Evolutionary conservation across 23 tunicate genomes (phyloP), one percentile per base, ranked within the genome.

Genomic region (Corella eumyota): DNA sequence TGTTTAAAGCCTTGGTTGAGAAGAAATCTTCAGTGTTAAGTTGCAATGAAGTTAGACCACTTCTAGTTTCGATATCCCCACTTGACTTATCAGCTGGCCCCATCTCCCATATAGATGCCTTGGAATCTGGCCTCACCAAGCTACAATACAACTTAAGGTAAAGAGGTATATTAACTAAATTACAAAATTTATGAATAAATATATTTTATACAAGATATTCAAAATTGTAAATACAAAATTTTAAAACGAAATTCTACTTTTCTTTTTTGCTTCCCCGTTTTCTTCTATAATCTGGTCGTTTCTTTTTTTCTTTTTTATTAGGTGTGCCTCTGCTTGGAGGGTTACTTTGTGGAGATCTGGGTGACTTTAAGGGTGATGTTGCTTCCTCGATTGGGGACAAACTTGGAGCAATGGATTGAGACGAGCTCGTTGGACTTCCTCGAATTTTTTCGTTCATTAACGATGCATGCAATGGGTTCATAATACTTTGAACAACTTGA

Each of bases 341-440:
- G n/a, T n/a, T n/a, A n/a, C 28, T 48, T 29, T 66, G 23, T 66
- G 30, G 50, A 13, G 46, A 26, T 52, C 3, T n/a, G 48, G 78
- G 50, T 60, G 55, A 25, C 1, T 36, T 37, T 22, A 31, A 29
- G 23, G 64, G 69, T 1, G 55, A 56, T 37, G 60, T 54, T 33
- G 62, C 40, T 53, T 75, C 81, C 37, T 75, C 81, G 3, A 75
- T 75, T 25, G 81, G 81, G 25, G 81, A 75, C 23, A 75, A 36
- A 64, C 81, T 75, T 33, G 71, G 58, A 27, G 63, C 65, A 22
- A 75, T 52, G 9, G 81, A 62, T 11, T 62, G 68, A 21, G 52
- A 31, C 1, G 68, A 62, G 9, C 53, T 50, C 15, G 37, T 57
- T 1, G 62, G 36, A 5, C n/a, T n/a, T n/a, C n/a, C n/a, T n/a